A percentile compares a stretch with the other conserved stretches of the same genome.
Evolutionary conservation across 2,888 invertebrate species (phyloP).

Genomic region (Tipula confusa): DNA sequence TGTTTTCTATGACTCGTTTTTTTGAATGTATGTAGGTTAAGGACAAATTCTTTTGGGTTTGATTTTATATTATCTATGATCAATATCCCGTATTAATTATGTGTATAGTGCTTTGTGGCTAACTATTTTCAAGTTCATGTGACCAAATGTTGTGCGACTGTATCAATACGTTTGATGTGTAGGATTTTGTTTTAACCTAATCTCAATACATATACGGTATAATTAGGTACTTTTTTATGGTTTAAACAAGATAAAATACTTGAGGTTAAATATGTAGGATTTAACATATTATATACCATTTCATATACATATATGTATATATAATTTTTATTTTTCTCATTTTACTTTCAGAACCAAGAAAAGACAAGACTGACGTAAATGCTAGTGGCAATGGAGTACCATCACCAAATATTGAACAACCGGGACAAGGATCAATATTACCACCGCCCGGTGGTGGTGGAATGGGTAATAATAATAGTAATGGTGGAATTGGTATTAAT

Average conservation of each 20-base stretch:
- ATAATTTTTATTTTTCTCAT: conserved; percentile 36
- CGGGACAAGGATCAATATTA: conserved; percentile 47
- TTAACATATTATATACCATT: not conserved
- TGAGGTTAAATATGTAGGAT: not conserved
- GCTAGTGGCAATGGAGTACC: conserved; percentile 57
- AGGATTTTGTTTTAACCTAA: not conserved
- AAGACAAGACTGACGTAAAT: conserved; percentile 79
- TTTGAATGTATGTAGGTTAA: not conserved
- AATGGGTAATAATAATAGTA: conserved; percentile 43
- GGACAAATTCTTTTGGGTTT: not conserved
- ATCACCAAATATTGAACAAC: conserved; percentile 57
- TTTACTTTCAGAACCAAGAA: conserved; percentile 80
- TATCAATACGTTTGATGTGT: not conserved
- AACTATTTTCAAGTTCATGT: not conserved
- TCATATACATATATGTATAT: conserved; percentile 28
- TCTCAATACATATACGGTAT: not conserved
- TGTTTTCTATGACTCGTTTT: no score
- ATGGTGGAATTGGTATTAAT: conserved; percentile 46
- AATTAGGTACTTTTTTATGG: not conserved
- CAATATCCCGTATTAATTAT: not conserved
- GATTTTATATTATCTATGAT: no score
- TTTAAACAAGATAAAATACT: not conserved
- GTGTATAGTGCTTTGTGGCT: not conserved
- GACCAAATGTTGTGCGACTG: not conserved
- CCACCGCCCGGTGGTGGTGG: conserved; percentile 52